Percentiles rank a stretch among this genome's conserved stretches.
Conservation (phyloP, 1,140 invertebrate species). For the Macrosteles quadrilineatus region DNA sequence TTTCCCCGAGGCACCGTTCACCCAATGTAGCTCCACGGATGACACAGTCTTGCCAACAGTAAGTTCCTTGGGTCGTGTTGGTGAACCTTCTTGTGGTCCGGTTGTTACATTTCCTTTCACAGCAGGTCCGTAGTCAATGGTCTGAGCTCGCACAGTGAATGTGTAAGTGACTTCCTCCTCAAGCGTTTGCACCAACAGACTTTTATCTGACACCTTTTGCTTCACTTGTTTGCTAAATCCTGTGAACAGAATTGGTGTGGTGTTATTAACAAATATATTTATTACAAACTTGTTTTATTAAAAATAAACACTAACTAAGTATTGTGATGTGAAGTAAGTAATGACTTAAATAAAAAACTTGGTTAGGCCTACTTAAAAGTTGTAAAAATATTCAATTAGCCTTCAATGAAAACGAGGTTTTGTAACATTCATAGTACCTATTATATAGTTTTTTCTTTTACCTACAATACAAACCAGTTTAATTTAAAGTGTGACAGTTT, state of each 20-base stretch:
- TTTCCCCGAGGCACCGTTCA: conserved; percentile 80
- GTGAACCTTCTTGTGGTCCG: conserved; percentile 91
- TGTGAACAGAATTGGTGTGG: no score
- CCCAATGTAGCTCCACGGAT: conserved; percentile 84
- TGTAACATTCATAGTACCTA: no score
- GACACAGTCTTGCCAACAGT: conserved; percentile 75
- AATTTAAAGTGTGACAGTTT: no score
- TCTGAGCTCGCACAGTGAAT: conserved; percentile 88
- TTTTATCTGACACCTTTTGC: conserved; percentile 83
- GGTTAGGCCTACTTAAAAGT: no score
- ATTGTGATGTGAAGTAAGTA: no score
- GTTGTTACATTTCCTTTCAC: conserved; percentile 83
- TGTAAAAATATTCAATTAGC: no score
- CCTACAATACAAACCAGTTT: no score
- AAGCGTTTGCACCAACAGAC: conserved; percentile 77
- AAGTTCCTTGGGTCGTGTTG: conserved; percentile 72
- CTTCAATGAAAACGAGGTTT: no score
- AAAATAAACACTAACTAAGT: conserved; percentile 9
- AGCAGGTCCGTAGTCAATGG: conserved; percentile 79
- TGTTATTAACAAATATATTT: conserved; percentile 33
- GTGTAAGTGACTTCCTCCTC: conserved; percentile 92
- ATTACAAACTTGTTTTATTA: no score
- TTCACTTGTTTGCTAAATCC: conserved; percentile 92
- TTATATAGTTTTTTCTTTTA: no score
- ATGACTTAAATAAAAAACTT: no score